Evolutionary conservation across 2,113 vertebrate species (phyloP).

Genomic region (Mirza zaza): DNA sequence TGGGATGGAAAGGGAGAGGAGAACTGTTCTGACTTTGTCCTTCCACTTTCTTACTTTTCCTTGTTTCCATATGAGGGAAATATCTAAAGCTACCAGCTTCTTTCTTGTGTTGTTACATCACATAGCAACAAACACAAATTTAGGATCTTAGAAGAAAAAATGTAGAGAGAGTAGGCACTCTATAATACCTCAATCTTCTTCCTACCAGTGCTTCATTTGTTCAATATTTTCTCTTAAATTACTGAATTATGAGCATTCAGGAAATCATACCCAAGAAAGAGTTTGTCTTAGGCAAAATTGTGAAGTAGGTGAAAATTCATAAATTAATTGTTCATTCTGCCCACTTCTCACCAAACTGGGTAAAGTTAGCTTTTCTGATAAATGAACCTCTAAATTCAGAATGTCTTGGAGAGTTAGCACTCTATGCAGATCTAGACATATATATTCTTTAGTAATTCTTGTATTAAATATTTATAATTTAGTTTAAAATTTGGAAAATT

Average conservation of each 20-base stretch:
- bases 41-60: not conserved
- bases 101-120: not conserved
- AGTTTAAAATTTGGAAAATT: constrained; percentile 1
- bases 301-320: not conserved
- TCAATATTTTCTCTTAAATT: not conserved
- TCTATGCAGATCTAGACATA: not conserved
- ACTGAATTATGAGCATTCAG: not conserved
- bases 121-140: not conserved
- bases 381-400: not conserved
- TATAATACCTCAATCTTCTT: not conserved
- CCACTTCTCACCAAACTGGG: not conserved
- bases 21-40: not conserved
- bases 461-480: not conserved
- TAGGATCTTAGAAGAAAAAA: not conserved
- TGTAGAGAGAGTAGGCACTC: not conserved
- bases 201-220: not conserved
- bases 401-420: not conserved
- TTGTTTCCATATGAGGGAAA: not conserved
- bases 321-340: not conserved
- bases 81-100: not conserved
- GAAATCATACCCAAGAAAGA: not conserved
- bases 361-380: not conserved
- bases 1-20: not conserved
- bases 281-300: not conserved
- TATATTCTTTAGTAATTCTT: not conserved